A percentile compares a stretch with the other conserved stretches of the same genome.
These are phyloP conservation scores for Platycheirus albimanus DNA, from an alignment of 2,888 invertebrate species.

Conservation along the genomic window DNA sequence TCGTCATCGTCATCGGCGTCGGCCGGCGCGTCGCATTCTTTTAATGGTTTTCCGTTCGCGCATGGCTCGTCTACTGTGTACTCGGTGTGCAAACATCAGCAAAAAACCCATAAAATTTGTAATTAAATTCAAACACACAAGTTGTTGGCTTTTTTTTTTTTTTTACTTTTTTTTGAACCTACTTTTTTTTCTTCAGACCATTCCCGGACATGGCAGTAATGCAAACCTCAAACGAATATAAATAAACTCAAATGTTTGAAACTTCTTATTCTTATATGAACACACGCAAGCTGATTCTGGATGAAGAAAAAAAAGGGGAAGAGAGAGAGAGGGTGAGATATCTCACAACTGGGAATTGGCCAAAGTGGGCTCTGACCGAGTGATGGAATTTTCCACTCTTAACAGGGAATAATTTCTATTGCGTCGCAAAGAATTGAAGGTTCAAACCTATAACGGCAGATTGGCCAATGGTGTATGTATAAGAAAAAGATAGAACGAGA, in stretches of 20 bases:
- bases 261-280: neutral
- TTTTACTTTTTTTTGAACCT: neutral
- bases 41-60: neutral
- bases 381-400: constrained; percentile 59
- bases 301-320: neutral
- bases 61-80: constrained; percentile 4
- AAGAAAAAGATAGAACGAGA: neutral
- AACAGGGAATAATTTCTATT: constrained; percentile 33
- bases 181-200: constrained; percentile 8
- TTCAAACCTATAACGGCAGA: neutral
- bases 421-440: constrained; percentile 31
- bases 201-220: constrained; percentile 21
- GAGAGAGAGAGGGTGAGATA: neutral
- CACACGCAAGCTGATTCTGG: neutral
- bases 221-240: constrained; percentile 11
- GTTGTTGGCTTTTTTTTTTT: neutral
- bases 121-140: constrained; percentile 46
- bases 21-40: constrained; percentile 1
- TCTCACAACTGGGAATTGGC: constrained; percentile 19
- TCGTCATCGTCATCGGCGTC: too few relatives aligned
- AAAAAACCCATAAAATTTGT: constrained; percentile 32
- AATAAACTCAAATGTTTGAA: constrained; percentile 19
- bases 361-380: constrained; percentile 11
- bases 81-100: constrained; percentile 24
- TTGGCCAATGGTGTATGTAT: neutral